Percentiles rank a stretch among this genome's conserved stretches.
Evolutionary conservation across 2,797 vertebrate species (phyloP).

Genomic region (Microchirus variegatus): DNA sequence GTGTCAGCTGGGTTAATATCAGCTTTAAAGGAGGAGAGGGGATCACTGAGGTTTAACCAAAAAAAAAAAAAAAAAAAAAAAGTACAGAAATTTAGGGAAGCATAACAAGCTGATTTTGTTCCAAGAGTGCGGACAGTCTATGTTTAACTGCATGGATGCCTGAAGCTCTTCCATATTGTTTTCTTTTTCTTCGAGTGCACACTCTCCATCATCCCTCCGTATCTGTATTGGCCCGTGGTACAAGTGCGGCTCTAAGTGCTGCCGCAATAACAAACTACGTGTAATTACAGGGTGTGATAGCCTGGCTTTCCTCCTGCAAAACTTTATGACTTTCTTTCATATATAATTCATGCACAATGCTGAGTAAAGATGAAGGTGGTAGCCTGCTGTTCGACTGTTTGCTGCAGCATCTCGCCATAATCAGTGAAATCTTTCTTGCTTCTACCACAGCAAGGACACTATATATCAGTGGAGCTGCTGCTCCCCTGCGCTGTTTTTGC

Average conservation of each 20-base stretch:
- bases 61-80: conserved; percentile 18
- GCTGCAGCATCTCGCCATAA: conserved; percentile 34
- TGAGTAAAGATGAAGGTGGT: conserved; percentile 60
- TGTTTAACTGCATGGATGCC: conserved; percentile 21
- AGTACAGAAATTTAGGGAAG: conserved; percentile 39
- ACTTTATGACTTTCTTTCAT: conserved; percentile 47
- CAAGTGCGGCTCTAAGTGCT: conserved; percentile 9
- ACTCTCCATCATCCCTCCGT: not conserved
- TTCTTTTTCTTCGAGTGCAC: conserved; percentile 3
- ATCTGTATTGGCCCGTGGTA: conserved; percentile 14
- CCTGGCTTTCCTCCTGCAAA: conserved; percentile 35
- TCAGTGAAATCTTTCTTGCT: conserved; percentile 25
- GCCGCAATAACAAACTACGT: conserved; percentile 28
- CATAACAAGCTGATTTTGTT: conserved; percentile 34
- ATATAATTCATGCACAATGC: conserved; percentile 57
- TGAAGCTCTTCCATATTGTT: conserved; percentile 26
- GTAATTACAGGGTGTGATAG: conserved; percentile 43
- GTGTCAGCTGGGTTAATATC: conserved; percentile 44
- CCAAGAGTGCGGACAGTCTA: conserved; percentile 12
- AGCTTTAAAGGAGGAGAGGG: conserved; percentile 31
- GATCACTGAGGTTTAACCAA: conserved; percentile 26
- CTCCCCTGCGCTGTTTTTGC: conserved; percentile 19
- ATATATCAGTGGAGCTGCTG: conserved; percentile 22
- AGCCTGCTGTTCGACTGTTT: conserved; percentile 43
- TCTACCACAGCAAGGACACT: conserved; percentile 16